phyloP scores from a whole-genome alignment of 2,888 invertebrate species.

The Cerastoderma edule region DNA sequence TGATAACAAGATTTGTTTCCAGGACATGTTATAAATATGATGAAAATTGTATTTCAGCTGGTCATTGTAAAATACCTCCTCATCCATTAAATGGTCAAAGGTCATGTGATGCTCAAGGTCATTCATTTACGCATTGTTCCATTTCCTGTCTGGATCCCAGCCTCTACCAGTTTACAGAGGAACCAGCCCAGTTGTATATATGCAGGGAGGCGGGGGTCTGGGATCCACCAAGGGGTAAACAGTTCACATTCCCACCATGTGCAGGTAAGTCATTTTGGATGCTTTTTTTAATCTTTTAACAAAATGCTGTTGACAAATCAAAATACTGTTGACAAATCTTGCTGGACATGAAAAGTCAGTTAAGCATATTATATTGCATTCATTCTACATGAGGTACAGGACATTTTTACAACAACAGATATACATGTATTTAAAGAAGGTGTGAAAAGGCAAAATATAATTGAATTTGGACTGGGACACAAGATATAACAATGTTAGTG shows the following conservation, averaged over 20 bases:
- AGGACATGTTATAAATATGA: neutral
- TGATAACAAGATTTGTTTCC: neutral
- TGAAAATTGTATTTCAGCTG: constrained; percentile 64
- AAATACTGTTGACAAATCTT: too few relatives aligned
- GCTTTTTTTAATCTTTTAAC: too few relatives aligned
- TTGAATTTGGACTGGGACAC: too few relatives aligned
- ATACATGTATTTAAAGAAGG: too few relatives aligned
- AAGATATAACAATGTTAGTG: too few relatives aligned
- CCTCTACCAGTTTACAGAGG: constrained; percentile 90
- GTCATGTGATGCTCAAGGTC: constrained; percentile 62
- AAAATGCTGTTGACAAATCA: too few relatives aligned
- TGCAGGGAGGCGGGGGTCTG: constrained; percentile 99
- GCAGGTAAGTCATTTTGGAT: constrained; percentile 29
- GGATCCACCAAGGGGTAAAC: constrained; percentile 84
- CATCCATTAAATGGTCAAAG: constrained; percentile 65
- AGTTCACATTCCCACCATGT: constrained; percentile 75
- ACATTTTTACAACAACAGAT: too few relatives aligned
- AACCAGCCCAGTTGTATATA: constrained; percentile 97
- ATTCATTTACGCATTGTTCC: constrained; percentile 65
- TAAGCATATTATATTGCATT: too few relatives aligned
- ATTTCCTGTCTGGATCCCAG: constrained; percentile 81
- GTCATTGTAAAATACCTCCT: constrained; percentile 68
- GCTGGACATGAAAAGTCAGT: too few relatives aligned
- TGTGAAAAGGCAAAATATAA: too few relatives aligned
- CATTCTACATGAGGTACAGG: too few relatives aligned